phyloP scores from a whole-genome alignment of 2,888 invertebrate genomes.

The Andrena marginata region DNA sequence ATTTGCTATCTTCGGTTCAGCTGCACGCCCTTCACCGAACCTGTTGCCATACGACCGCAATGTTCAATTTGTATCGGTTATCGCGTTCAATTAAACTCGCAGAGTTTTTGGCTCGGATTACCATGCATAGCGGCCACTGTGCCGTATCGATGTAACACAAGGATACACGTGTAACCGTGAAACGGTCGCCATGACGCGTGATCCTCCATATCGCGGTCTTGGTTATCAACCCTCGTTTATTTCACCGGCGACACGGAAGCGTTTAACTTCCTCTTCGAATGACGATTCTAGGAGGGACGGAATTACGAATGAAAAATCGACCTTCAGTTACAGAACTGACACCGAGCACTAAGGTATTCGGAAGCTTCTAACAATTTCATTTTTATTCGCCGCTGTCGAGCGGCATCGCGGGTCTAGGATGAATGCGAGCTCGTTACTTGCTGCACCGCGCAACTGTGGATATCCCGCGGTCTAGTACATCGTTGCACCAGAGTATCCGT shows the following conservation, averaged over 20 bases:
- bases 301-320: neutral
- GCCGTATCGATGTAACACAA: slow-evolving; percentile 23
- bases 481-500: slow-evolving; percentile 35
- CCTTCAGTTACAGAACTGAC: neutral
- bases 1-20: slow-evolving; percentile 48
- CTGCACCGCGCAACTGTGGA: slow-evolving; percentile 3
- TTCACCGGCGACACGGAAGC: neutral
- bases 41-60: slow-evolving; percentile 67
- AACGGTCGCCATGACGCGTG: slow-evolving; percentile 27
- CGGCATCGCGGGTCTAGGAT: neutral
- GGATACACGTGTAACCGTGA: slow-evolving; percentile 37
- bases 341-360: neutral
- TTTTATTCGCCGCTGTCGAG: neutral
- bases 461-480: slow-evolving; percentile 13
- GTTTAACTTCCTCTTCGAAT: neutral
- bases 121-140: slow-evolving; percentile 4
- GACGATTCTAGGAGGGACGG: neutral
- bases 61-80: slow-evolving; percentile 67
- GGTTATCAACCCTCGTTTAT: slow-evolving; percentile 3
- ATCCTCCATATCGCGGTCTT: slow-evolving; percentile 24
- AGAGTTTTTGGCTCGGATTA: slow-evolving; percentile 63
- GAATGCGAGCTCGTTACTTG: slow-evolving; percentile 28
- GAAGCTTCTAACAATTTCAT: neutral
- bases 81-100: slow-evolving; percentile 68
- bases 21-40: slow-evolving; percentile 57